phyloP scores from a whole-genome alignment of 2,797 vertebrate genomes.

The Psittacula echo region DNA sequence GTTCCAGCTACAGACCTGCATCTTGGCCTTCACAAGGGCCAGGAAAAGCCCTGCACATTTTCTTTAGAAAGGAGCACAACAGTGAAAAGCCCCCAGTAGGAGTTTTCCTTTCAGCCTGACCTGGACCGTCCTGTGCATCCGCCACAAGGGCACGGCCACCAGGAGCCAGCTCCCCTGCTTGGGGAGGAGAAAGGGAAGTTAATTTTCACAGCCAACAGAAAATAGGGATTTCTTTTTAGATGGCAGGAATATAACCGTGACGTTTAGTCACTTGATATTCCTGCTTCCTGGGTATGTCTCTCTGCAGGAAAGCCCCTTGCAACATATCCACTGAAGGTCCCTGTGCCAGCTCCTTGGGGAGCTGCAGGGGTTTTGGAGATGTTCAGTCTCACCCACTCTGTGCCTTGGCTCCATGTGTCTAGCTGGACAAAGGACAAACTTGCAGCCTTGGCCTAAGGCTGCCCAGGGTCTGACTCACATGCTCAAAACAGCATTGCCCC shows the following conservation, averaged over 20 bases:
- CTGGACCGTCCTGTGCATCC: conserved; percentile 31
- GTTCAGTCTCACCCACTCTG: rapidly evolving
- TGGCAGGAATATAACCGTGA: conserved; percentile 33
- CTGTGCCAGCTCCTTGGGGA: rapidly evolving
- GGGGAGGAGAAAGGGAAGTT: conserved; percentile 26
- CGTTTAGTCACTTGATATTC: conserved; percentile 48
- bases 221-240: conserved; percentile 56
- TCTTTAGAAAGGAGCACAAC: conserved; percentile 54
- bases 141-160: conserved; percentile 17
- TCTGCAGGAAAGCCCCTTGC: conserved; percentile 7
- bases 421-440: not conserved
- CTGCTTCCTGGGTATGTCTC: not conserved
- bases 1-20: conserved; percentile 37
- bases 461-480: not conserved
- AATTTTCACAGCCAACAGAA: conserved; percentile 42
- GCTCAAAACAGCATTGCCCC: not conserved
- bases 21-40: conserved; percentile 47
- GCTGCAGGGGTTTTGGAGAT: rapidly evolving
- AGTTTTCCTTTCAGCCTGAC: conserved; percentile 67
- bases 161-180: conserved; percentile 21
- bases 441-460: not conserved
- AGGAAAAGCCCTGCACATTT: conserved; percentile 55
- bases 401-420: not conserved
- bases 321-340: not conserved
- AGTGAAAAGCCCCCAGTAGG: conserved; percentile 57